phyloP scores from a whole-genome alignment of 2,888 invertebrate species.

The Vesta saturnalis region DNA sequence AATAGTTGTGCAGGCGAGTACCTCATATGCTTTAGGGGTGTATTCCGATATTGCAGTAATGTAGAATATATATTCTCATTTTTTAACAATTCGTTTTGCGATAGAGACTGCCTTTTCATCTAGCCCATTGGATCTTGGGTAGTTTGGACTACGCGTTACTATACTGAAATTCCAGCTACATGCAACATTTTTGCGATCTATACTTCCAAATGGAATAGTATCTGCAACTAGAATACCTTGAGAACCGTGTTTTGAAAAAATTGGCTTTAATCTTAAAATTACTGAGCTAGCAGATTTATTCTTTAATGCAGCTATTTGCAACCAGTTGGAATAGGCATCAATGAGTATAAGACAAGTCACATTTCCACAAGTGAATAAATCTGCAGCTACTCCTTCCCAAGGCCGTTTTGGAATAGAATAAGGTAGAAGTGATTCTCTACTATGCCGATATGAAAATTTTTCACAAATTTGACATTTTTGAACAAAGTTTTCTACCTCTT shows the following conservation, averaged over 20 bases:
- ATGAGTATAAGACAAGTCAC: conserved; percentile 2
- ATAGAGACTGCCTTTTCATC: conserved; percentile 27
- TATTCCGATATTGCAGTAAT: not conserved
- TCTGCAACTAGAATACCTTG: conserved; percentile 19
- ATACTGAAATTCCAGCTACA: conserved; percentile 34
- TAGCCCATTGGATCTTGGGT: conserved; percentile 32
- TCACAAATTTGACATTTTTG: conserved; percentile 25
- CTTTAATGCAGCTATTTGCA: not conserved
- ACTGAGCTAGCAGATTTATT: not conserved
- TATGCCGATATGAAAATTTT: not conserved
- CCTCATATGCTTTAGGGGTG: not conserved
- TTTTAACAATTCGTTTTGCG: conserved; percentile 13
- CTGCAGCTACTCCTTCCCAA: not conserved
- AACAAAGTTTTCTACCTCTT: not conserved
- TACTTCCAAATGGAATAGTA: conserved; percentile 31
- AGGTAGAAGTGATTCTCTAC: not conserved
- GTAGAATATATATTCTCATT: not conserved
- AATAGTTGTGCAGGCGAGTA: not conserved
- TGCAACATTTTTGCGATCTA: conserved; percentile 22
- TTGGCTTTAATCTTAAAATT: not conserved
- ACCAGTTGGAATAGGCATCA: conserved; percentile 23
- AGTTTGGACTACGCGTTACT: conserved; percentile 26
- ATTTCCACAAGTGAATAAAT: conserved; percentile 15
- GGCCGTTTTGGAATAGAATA: not conserved
- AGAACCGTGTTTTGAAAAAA: conserved; percentile 4